Conservation (phyloP, 1,140 invertebrate genomes). For the Anastrepha obliqua region DNA sequence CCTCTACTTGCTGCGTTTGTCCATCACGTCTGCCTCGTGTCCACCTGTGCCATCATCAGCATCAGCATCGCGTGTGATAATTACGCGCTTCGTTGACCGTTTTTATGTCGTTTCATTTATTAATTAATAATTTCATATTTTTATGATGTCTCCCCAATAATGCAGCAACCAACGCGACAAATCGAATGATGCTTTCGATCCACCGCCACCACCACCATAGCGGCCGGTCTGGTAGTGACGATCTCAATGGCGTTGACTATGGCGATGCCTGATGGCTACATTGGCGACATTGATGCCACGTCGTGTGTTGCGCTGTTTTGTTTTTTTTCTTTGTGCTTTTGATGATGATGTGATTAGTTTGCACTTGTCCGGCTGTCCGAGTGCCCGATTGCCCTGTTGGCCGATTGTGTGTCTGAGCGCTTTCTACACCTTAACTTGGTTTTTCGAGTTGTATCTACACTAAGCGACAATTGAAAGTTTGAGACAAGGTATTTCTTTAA, state of each 20-base stretch:
- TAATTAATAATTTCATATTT: constrained; percentile 53
- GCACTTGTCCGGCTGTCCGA: not conserved
- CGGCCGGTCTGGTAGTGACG: not conserved
- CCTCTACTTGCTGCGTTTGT: not conserved
- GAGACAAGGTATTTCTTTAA: too few species aligned
- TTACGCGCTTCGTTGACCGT: constrained; percentile 46
- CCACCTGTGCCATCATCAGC: constrained; percentile 21
- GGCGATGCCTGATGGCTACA: constrained; percentile 5
- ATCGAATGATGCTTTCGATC: not conserved
- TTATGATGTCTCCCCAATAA: constrained; percentile 45
- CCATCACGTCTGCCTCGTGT: not conserved
- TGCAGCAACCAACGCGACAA: not conserved
- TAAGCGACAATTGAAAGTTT: too few species aligned
- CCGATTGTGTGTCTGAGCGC: not conserved
- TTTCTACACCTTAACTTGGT: not conserved
- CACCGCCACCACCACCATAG: not conserved
- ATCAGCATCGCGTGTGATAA: constrained; percentile 38
- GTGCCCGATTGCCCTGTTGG: not conserved
- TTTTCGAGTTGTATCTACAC: not conserved
- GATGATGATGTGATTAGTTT: constrained; percentile 51
- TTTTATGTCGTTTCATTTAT: constrained; percentile 50
- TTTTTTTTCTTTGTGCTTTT: not conserved
- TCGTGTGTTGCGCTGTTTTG: not conserved
- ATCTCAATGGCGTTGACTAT: constrained; percentile 48
- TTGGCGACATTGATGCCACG: constrained; percentile 25